phyloP scores from a whole-genome alignment of 2,113 vertebrate genomes.

The Stegastes partitus region DNA sequence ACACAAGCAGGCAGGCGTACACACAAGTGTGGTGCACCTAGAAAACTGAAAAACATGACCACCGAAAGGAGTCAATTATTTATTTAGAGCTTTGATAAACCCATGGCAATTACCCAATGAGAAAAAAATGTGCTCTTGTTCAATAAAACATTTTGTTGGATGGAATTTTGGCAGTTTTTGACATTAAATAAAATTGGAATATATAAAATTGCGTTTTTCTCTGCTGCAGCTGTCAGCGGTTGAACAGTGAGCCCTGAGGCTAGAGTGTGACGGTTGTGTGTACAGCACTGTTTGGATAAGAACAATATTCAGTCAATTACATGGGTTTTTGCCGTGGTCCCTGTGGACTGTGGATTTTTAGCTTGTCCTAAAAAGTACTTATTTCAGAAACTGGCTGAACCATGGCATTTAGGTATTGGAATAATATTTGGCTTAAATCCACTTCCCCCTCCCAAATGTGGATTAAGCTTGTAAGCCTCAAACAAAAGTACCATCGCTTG shows the following conservation, averaged over 20 bases:
- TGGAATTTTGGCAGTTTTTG: slow-evolving; percentile 29
- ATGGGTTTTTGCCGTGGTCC: slow-evolving; percentile 28
- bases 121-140: slow-evolving; percentile 27
- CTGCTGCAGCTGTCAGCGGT: slow-evolving; percentile 26
- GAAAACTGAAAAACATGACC: slow-evolving; percentile 9
- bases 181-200: slow-evolving; percentile 23
- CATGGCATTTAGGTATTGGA: slow-evolving; percentile 35
- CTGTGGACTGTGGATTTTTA: slow-evolving; percentile 40
- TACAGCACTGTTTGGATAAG: slow-evolving; percentile 40
- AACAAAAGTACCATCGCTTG: slow-evolving; percentile 7
- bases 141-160: not conserved
- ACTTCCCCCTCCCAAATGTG: slow-evolving; percentile 2
- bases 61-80: slow-evolving; percentile 26
- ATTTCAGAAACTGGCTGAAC: slow-evolving; percentile 26
- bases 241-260: slow-evolving; percentile 40
- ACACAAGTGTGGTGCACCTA: not conserved
- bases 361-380: slow-evolving; percentile 39
- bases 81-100: slow-evolving; percentile 37
- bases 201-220: slow-evolving; percentile 22
- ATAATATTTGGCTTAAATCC: slow-evolving; percentile 44
- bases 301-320: slow-evolving; percentile 53
- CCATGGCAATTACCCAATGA: slow-evolving; percentile 16
- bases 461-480: slow-evolving; percentile 45
- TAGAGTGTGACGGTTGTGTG: slow-evolving; percentile 9
- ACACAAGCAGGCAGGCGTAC: not conserved